These are phyloP conservation scores for Balearica regulorum DNA, from an alignment of 2,797 vertebrate genomes.

Conservation along the genomic window DNA sequence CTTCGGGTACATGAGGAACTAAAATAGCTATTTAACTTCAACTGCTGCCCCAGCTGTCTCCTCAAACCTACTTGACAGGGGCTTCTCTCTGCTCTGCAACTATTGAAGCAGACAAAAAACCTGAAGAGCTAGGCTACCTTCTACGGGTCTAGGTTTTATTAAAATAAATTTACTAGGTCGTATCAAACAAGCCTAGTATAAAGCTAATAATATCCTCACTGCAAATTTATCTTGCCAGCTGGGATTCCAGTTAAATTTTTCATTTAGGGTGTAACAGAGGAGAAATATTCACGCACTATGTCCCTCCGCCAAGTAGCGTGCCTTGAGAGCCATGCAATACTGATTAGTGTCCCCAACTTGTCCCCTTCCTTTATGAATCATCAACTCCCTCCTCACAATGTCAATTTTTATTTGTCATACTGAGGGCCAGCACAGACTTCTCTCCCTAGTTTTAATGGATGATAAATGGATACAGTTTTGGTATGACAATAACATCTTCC, in stretches of 20 bases:
- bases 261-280: background rate
- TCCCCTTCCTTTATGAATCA: background rate
- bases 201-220: background rate
- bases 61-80: background rate
- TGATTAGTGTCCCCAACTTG: background rate
- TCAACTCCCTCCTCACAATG: background rate
- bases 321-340: background rate
- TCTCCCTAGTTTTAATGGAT: background rate
- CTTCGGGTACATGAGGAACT: background rate
- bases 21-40: background rate
- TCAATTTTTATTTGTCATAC: background rate
- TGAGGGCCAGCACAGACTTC: background rate
- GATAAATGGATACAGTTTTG: background rate
- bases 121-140: background rate
- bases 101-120: background rate
- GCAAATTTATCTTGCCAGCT: background rate
- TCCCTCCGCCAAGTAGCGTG: background rate
- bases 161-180: background rate
- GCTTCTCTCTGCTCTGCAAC: background rate
- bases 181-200: background rate
- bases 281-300: background rate
- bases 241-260: background rate
- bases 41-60: background rate
- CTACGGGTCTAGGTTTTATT: background rate
- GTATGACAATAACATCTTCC: background rate